phyloP scores from a whole-genome alignment of 2,113 vertebrate species.

The Cheirogaleus medius region DNA sequence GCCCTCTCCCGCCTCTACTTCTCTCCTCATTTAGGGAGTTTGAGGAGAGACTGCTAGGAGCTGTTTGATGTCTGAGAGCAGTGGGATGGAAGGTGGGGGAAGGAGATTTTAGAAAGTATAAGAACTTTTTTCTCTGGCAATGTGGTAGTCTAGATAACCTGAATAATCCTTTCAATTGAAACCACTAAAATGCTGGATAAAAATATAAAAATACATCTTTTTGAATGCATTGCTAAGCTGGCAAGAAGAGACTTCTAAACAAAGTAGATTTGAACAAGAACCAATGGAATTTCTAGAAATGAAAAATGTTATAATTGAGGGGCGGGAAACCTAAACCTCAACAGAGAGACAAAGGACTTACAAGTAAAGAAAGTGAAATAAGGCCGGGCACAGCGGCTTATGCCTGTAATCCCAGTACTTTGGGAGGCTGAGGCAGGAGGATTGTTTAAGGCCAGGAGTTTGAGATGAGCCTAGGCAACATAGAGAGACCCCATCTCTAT shows the following conservation, averaged over 20 bases:
- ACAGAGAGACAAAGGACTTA: not conserved
- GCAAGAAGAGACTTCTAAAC: constrained; percentile 8
- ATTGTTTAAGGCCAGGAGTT: no score
- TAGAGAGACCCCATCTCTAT: no score
- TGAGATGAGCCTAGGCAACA: no score
- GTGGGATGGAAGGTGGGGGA: not conserved
- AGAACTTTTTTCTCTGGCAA: not conserved
- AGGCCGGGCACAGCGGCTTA: no score
- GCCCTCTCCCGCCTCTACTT: not conserved
- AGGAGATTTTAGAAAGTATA: not conserved
- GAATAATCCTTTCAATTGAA: not conserved
- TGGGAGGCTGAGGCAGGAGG: no score
- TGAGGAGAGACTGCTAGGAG: not conserved
- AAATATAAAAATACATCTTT: not conserved
- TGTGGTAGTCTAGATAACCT: not conserved
- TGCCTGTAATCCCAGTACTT: no score
- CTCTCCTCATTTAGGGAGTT: not conserved
- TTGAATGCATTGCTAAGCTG: not conserved
- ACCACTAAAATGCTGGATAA: not conserved
- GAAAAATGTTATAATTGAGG: not conserved
- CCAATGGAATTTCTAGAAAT: not conserved
- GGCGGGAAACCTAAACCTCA: not conserved
- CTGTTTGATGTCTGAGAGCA: not conserved
- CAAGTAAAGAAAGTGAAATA: not conserved
- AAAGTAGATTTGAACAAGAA: not conserved